These are phyloP conservation scores for Calliscelio sp. DNA, from an alignment of 2,888 invertebrate species.

Conservation along the genomic window DNA sequence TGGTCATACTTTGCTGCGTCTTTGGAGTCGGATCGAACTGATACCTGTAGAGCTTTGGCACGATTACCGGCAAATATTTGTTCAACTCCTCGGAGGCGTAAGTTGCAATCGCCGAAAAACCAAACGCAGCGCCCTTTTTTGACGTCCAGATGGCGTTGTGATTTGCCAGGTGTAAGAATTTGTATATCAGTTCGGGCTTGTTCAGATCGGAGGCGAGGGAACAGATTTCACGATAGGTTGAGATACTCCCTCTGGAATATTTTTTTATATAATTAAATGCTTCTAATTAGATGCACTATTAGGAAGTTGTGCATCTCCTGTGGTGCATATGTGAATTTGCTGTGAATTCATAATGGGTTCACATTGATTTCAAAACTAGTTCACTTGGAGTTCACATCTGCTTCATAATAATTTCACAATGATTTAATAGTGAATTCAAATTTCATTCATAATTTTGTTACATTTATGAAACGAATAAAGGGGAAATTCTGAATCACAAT, in stretches of 20 bases:
- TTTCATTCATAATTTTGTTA: too few species aligned
- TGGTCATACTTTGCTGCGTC: constrained; percentile 96
- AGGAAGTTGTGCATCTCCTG: too few species aligned
- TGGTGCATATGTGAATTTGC: too few species aligned
- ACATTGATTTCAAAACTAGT: too few species aligned
- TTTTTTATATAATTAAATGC: background rate
- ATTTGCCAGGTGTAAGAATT: constrained; percentile 98
- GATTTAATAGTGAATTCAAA: too few species aligned
- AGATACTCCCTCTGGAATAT: constrained; percentile 91
- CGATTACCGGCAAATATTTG: constrained; percentile 93
- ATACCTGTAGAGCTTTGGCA: constrained; percentile 94
- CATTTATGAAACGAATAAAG: too few species aligned
- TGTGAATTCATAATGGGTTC: too few species aligned
- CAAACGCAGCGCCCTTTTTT: constrained; percentile 97
- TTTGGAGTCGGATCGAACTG: constrained; percentile 97
- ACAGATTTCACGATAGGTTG: constrained; percentile 98
- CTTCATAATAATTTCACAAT: too few species aligned
- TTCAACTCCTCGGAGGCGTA: constrained; percentile 94
- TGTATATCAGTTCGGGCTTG: constrained; percentile 97
- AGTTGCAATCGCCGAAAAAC: constrained; percentile 94
- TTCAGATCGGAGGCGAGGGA: constrained; percentile 97
- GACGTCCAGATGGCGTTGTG: constrained; percentile 98
- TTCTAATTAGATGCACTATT: too few species aligned
- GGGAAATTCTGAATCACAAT: too few species aligned
- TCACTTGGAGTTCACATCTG: too few species aligned